Base-by-base conservation (phyloP, 1,140 invertebrate species). In the Oppia nitens region DNA sequence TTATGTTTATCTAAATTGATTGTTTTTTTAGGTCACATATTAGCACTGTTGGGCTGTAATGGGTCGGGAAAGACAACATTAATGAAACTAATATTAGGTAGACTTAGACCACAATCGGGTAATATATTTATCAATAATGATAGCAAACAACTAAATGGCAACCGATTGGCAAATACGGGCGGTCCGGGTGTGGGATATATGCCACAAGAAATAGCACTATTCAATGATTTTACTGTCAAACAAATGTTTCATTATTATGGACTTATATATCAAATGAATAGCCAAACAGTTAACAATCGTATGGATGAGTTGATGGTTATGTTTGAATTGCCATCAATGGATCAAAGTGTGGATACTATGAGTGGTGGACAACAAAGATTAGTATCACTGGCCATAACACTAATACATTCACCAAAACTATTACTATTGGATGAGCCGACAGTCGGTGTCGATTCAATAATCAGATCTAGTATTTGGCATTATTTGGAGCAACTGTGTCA, bases 221-320 rank as follows among this genome's bases (percentile, higher is more conserved):
- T 91, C 69, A 85, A 85, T 0, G 88, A 94, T 71, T 92, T 97
- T 71, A 86, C 88, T 0, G 95, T 96, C 62, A 79, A 80, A 58
- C 92, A 97, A 69, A 95, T 89, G 0, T 83, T 96, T 80, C 81
- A 85, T 75, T 96, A 93, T 69, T 96, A 94, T 71, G 91, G 91
- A n/a, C 87, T 87, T 78, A n/a, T n/a, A n/a, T n/a, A n/a, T n/a
- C n/a, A n/a, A n/a, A n/a, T n/a, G n/a, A n/a, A n/a, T n/a, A n/a
- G n/a, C n/a, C n/a, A n/a, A n/a, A n/a, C n/a, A n/a, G 85, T 96
- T 65, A 88, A 91, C 68, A 84, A 87, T 56, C 91, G 96, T 87
- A n/a, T n/a, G n/a, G 24, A 52, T 12, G 32, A 45, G 3, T 9
- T 32, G 4, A 14, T 48, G 69, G 29, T 66, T n/a, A 57, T 64